phyloP scores from a whole-genome alignment of 2,113 vertebrate genomes.

The Marmota flaviventris region DNA sequence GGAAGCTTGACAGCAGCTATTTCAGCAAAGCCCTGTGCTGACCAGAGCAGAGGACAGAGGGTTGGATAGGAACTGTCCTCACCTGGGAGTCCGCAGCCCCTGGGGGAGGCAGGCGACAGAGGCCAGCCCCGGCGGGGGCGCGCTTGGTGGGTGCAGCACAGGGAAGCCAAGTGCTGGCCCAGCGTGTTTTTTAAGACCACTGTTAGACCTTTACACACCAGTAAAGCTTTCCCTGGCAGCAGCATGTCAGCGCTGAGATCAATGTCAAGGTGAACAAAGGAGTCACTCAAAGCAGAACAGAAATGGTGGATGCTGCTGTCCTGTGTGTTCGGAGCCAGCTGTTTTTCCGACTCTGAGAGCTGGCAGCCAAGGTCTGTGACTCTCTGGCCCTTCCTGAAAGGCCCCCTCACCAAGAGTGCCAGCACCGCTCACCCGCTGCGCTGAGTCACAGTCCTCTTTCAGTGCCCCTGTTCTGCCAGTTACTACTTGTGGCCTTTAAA shows the following conservation, averaged over 20 bases:
- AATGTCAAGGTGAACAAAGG: neutral
- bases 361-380: neutral
- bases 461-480: neutral
- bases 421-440: neutral
- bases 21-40: neutral
- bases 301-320: neutral
- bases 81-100: rapidly evolving
- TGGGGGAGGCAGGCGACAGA: neutral
- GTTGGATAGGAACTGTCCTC: neutral
- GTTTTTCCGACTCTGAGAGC: neutral
- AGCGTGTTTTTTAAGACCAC: neutral
- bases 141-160: neutral
- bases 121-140: neutral
- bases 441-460: neutral
- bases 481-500: neutral
- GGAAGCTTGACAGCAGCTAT: neutral
- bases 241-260: neutral
- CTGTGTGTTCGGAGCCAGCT: neutral
- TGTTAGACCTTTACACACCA: neutral
- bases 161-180: neutral
- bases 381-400: neutral
- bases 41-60: neutral
- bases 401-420: neutral
- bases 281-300: neutral
- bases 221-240: neutral